phyloP scores from a whole-genome alignment of 2,888 invertebrate species.

The Digitonthophagus gazella region DNA sequence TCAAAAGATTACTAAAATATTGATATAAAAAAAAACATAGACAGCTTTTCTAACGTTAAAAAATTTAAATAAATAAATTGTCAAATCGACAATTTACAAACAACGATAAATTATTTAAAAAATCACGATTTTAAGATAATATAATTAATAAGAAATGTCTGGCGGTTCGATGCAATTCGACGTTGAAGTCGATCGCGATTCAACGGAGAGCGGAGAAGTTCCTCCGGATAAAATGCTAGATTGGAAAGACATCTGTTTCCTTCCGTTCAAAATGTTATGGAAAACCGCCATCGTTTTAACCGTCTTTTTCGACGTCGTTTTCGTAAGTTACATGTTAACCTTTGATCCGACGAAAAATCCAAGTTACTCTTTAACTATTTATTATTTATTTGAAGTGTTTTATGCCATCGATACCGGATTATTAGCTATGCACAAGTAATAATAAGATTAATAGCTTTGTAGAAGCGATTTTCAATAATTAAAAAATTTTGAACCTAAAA shows the following conservation, averaged over 20 bases:
- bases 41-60: no score
- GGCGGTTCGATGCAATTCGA: not conserved
- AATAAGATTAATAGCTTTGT: not conserved
- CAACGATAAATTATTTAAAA: no score
- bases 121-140: no score
- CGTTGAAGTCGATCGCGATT: not conserved
- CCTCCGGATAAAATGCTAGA: constrained; percentile 6
- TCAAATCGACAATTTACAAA: no score
- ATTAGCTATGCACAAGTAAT: constrained; percentile 19
- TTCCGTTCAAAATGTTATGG: constrained; percentile 22
- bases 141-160: no score
- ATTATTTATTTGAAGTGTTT: constrained; percentile 20
- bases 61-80: no score
- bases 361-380: not conserved
- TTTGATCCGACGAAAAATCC: not conserved
- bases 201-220: no score
- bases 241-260: constrained; percentile 23
- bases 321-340: constrained; percentile 15
- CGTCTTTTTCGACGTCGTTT: not conserved
- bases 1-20: no score
- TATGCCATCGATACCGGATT: constrained; percentile 19
- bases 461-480: not conserved
- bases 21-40: no score
- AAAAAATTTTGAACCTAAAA: no score
- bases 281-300: constrained; percentile 13